phyloP scores from a whole-genome alignment of 1,140 invertebrate genomes.

The Tetragonula clypearis region DNA sequence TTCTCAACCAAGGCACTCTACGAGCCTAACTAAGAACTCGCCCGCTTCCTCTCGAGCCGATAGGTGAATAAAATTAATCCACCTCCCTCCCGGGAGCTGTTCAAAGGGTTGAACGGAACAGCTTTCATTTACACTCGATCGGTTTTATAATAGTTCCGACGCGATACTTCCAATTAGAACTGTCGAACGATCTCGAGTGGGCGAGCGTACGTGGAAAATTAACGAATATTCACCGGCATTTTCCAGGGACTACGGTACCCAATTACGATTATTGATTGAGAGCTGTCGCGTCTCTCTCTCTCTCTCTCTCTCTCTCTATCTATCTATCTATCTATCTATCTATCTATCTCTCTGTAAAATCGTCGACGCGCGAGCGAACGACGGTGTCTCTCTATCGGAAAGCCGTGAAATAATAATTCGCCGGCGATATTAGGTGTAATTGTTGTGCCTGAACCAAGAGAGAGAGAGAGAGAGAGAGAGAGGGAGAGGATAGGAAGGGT shows the following conservation, averaged over 20 bases:
- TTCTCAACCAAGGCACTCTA: too few relatives aligned
- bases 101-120: background rate
- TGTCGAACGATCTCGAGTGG: background rate
- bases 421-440: slow-evolving; percentile 1
- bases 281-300: slow-evolving; percentile 4
- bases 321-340: background rate
- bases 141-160: background rate
- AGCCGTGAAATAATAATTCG: slow-evolving; percentile 34
- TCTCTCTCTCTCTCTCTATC: too few relatives aligned
- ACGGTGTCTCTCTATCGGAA: background rate
- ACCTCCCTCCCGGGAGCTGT: background rate
- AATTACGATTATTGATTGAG: slow-evolving; percentile 49
- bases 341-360: background rate
- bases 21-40: too few relatives aligned
- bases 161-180: slow-evolving; percentile 36
- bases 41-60: too few relatives aligned
- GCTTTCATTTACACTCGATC: slow-evolving; percentile 21
- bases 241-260: slow-evolving; percentile 22
- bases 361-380: background rate
- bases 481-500: too few relatives aligned
- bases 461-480: too few relatives aligned
- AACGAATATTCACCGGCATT: slow-evolving; percentile 31
- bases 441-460: background rate
- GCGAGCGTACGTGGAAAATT: slow-evolving; percentile 28
- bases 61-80: background rate